These are phyloP conservation scores for Parus major DNA, from an alignment of 2,113 vertebrate species.

Conservation along the genomic window DNA sequence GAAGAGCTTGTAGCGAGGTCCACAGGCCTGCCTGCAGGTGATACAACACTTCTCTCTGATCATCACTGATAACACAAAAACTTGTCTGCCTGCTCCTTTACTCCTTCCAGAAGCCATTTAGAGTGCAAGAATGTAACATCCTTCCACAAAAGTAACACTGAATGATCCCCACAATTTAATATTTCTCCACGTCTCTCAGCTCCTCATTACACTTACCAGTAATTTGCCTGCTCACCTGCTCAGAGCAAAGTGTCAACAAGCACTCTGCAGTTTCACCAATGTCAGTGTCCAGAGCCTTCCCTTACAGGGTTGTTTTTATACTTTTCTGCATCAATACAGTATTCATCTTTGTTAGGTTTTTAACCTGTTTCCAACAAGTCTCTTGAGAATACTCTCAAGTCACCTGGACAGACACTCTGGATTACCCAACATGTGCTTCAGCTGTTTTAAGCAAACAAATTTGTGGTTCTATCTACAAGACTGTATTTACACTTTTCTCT, in stretches of 20 bases:
- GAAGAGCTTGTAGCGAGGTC: background rate
- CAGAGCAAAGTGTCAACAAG: background rate
- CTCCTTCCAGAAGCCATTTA: background rate
- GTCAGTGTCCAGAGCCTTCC: background rate
- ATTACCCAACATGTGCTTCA: slow-evolving; percentile 10
- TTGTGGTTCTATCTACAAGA: background rate
- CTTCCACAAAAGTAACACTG: background rate
- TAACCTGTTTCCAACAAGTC: background rate
- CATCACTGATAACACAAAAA: background rate
- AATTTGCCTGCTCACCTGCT: background rate
- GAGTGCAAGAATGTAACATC: background rate
- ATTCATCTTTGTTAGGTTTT: background rate
- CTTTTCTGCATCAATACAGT: background rate
- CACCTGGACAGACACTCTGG: background rate
- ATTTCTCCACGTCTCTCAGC: background rate
- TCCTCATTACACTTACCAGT: background rate
- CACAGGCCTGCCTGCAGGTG: background rate
- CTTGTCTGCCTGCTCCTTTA: background rate
- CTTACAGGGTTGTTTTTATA: background rate
- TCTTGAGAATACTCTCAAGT: background rate
- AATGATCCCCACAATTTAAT: background rate
- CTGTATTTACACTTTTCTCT: background rate
- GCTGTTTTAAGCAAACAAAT: slow-evolving; percentile 1
- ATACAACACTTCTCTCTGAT: background rate
- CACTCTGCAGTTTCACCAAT: background rate